Evolutionary conservation across 2,113 vertebrate species (phyloP), one percentile per base, ranked within the genome.

Genomic region (Nansenia antarctica): DNA sequence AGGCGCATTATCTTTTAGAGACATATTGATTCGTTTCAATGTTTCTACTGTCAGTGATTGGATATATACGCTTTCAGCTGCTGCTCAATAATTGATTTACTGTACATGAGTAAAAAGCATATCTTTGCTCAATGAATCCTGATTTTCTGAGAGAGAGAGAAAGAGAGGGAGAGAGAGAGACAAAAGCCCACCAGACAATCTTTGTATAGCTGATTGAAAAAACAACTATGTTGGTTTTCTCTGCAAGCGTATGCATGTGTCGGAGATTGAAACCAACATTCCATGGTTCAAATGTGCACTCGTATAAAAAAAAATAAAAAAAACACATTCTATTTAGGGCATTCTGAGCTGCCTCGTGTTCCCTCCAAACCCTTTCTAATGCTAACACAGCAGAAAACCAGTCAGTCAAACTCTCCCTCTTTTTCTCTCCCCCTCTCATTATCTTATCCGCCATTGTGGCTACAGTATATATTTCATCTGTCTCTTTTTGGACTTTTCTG

Each of bases 231-330:
- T 81, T 84, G 87, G 86, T 87, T 86, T 89, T 89, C 86, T 86
- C 83, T 85, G 87, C 86, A 29, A 89, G 88, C 85, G 72, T 76
- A 80, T 84, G 86, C 86, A 86, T 90, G 87, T 86, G 88, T 86
- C 90, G 81, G 86, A 90, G 87, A 88, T 89, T 87, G 85, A 89
- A 90, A 90, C 88, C 89, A 87, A 91, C 89, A 90, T 91, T 90
- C 90, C 89, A 84, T 42, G 82, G 85, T 90, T 85, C 86, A 84
- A 72, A 87, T 83, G 85, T 83, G 81, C 86, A 30, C 81, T 83
- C 89, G 74, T 82, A 86, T 88, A 83, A 88, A 84, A 87, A 85
- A 84, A 74, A 82, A 18, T 14, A 69, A 83, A 18, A 22, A n/a
- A n/a, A n/a, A n/a, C n/a, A 57, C 14, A 35, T 81, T 87, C 83